Conservation (phyloP, 2,113 vertebrate genomes). For the Excalfactoria chinensis region DNA sequence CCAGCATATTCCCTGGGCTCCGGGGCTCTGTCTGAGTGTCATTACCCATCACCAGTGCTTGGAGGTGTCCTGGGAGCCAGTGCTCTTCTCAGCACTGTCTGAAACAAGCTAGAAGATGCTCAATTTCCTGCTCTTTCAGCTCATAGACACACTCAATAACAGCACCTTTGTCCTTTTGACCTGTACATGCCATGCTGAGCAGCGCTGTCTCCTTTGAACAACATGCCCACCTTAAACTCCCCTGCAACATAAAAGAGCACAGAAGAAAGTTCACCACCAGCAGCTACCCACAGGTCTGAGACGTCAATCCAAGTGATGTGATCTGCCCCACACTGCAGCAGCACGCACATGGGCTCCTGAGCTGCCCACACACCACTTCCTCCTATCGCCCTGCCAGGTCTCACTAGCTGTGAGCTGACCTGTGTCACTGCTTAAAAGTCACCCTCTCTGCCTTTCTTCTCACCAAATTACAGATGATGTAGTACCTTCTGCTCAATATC, state of each 20-base stretch:
- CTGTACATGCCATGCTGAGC: background rate
- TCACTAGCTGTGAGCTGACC: background rate
- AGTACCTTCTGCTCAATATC: background rate
- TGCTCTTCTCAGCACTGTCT: background rate
- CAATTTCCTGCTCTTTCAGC: background rate
- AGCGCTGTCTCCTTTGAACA: background rate
- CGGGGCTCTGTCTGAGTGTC: background rate
- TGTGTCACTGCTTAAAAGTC: background rate
- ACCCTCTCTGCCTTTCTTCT: background rate
- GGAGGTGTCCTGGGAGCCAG: background rate
- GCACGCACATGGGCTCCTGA: rapidly evolving
- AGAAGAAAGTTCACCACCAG: background rate
- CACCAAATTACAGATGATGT: background rate
- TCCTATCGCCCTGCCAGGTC: background rate
- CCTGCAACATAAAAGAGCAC: background rate
- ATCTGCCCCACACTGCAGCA: background rate
- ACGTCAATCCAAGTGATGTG: background rate
- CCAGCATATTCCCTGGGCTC: background rate
- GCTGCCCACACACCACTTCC: background rate
- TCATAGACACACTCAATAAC: background rate
- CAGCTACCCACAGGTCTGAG: background rate
- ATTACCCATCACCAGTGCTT: background rate
- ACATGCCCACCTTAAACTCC: background rate
- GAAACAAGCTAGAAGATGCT: background rate
- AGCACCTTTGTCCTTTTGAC: background rate